Evolutionary conservation across 1,140 invertebrate genomes (phyloP), one percentile per base, ranked within the genome.

Genomic region (Bombyx mandarina): DNA sequence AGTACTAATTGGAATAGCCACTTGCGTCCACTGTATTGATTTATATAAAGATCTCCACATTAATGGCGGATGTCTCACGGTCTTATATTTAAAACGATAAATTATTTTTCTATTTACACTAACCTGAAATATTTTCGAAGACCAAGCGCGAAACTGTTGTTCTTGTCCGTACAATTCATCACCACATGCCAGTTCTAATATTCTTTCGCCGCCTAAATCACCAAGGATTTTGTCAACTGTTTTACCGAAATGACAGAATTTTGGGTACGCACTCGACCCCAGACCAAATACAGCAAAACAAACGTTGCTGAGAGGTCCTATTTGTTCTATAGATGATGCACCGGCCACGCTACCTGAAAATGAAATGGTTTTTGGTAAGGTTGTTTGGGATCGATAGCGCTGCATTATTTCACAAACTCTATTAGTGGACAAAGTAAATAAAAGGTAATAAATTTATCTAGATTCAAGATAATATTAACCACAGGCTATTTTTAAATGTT

Each of bases 161-260:
- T 99, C 97, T 80, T 98, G 97, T 3, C 97, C 97, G 76, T 94
- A 96, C 89, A 99, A 93, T 88, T 98, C 97, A 82, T 99, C 97
- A 3, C 97, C 97, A 57, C 93, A 93, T 1, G 91, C 92, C 53
- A 98, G 88, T 62, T 93, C 92, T 8, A 94, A 77, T 22, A 99
- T 86, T 52, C 95, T 89, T 82, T 98, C 96, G 6, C 95, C 97
- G 1, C 97, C 97, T 10, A 99, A 88, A 71, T 98, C 94, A 52
- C 93, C 93, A 6, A 99, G 86, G 43, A 98, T 91, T 75, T 95
- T 96, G 78, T 99, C 97, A 49, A 99, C 92, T 67, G 95, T 98
- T 73, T 94, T 93, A 1, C 96, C 98, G 76, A 98, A 99, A 43
- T 96, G 94, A 78, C 97, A 98, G 79, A 98, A 99, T 75, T 98